A percentile compares a stretch with the other conserved stretches of the same genome.
Evolutionary conservation across 1,140 invertebrate genomes (phyloP).

Genomic region (Diorhabda sublineata): DNA sequence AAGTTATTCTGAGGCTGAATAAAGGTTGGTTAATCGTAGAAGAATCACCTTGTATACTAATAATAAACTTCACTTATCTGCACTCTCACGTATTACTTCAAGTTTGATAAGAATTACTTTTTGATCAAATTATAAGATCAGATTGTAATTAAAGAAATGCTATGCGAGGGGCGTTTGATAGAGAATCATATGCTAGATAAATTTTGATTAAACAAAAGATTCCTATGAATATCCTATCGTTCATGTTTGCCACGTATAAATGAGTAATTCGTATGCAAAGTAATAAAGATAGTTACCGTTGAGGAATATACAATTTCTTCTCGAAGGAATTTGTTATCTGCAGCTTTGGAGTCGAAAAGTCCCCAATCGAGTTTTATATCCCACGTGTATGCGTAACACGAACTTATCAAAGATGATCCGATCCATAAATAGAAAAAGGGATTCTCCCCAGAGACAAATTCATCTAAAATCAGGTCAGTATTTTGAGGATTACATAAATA

Average conservation of each 20-base stretch:
- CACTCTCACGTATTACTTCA: too few species aligned
- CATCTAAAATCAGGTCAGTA: not conserved
- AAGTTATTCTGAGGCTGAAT: too few species aligned
- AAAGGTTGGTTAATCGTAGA: too few species aligned
- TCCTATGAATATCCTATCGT: too few species aligned
- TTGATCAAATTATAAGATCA: too few species aligned
- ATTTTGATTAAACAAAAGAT: too few species aligned
- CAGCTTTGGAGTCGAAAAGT: constrained; percentile 73
- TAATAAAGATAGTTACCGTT: constrained; percentile 48
- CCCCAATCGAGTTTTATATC: constrained; percentile 95
- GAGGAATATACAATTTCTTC: constrained; percentile 66
- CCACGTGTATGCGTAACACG: constrained; percentile 78
- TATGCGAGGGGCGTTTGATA: too few species aligned
- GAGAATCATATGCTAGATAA: too few species aligned
- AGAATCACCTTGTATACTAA: too few species aligned
- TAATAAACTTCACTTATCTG: too few species aligned
- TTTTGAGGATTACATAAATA: constrained; percentile 3
- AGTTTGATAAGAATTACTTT: too few species aligned
- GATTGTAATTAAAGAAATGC: too few species aligned
- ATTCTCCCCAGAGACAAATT: constrained; percentile 49
- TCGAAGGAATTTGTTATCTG: constrained; percentile 68
- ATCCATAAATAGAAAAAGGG: constrained; percentile 71
- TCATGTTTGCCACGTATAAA: not conserved
- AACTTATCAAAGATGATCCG: constrained; percentile 64
- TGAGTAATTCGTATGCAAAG: not conserved